Evolutionary conservation across 2,797 vertebrate genomes (phyloP).

Genomic region (Oreochromis grahami): DNA sequence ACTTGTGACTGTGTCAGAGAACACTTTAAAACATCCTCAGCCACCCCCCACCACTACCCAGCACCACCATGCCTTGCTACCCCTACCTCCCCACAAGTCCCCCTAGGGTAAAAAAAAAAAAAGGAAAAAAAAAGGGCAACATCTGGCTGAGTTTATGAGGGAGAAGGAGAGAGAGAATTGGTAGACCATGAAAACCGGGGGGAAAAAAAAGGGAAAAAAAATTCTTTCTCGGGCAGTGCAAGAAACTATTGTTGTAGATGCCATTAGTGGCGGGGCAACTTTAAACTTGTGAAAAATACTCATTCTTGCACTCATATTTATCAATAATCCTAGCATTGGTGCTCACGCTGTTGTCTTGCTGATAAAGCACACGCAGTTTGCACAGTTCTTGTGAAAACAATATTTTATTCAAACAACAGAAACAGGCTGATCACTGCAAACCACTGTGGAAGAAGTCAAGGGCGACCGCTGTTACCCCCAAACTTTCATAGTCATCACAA

Average conservation of each 20-base stretch:
- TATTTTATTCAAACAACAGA: slow-evolving; percentile 94
- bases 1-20: slow-evolving; percentile 40
- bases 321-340: slow-evolving; percentile 24
- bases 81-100: slow-evolving; percentile 42
- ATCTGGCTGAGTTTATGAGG: slow-evolving; percentile 82
- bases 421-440: slow-evolving; percentile 86
- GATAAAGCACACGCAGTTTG: slow-evolving; percentile 38
- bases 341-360: slow-evolving; percentile 25
- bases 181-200: slow-evolving; percentile 73
- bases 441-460: slow-evolving; percentile 81
- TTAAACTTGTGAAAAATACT: slow-evolving; percentile 63
- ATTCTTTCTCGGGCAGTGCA: slow-evolving; percentile 58
- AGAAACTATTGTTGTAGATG: slow-evolving; percentile 65
- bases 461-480: slow-evolving; percentile 30
- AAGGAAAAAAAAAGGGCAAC: slow-evolving; percentile 75
- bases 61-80: slow-evolving; percentile 42
- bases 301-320: slow-evolving; percentile 42
- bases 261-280: slow-evolving; percentile 56
- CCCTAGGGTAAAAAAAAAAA: slow-evolving; percentile 49
- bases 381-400: slow-evolving; percentile 72
- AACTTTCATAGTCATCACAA: slow-evolving; percentile 33
- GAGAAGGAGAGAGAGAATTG: slow-evolving; percentile 58
- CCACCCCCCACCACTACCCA: slow-evolving; percentile 43
- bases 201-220: background rate
- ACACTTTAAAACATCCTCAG: slow-evolving; percentile 66